A percentile compares a stretch with the other conserved stretches of the same genome.
Conservation (phyloP, 53 echinoderm and acorn worm species). For the Echinometra lucunter region DNA sequence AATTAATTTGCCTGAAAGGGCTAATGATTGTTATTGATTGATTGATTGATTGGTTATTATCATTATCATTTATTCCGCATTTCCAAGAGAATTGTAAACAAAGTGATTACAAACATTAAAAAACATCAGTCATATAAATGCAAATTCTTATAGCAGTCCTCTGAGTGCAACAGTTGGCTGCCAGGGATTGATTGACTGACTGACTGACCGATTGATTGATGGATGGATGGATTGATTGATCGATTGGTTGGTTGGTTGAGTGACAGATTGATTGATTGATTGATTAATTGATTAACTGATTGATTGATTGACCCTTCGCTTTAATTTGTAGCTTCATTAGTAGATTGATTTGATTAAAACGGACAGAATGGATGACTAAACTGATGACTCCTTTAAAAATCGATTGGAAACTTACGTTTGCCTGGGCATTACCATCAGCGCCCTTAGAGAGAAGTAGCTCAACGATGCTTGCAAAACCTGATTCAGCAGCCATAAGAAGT, state of each 20-base stretch:
- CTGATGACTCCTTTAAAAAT: not conserved
- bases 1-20: too few relatives aligned
- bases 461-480: constrained; percentile 79
- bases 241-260: too few relatives aligned
- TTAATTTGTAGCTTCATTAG: too few relatives aligned
- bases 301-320: not conserved
- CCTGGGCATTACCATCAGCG: constrained; percentile 86
- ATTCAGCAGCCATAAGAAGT: constrained; percentile 86
- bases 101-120: too few relatives aligned
- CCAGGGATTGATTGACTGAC: not conserved
- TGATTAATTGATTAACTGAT: not conserved
- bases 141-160: too few relatives aligned
- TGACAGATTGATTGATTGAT: too few relatives aligned
- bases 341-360: not conserved
- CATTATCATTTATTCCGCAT: not conserved
- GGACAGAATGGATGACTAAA: not conserved
- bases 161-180: too few relatives aligned
- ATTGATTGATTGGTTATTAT: not conserved
- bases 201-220: not conserved
- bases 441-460: constrained; percentile 78
- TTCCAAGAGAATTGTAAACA: too few relatives aligned
- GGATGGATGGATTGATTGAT: not conserved
- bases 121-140: too few relatives aligned
- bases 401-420: constrained; percentile 75
- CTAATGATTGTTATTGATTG: too few relatives aligned